Percentiles rank a stretch among this genome's conserved stretches.
phyloP scores from a whole-genome alignment of 2,888 invertebrate genomes.

The Cataglyphis rosenhaueri region DNA sequence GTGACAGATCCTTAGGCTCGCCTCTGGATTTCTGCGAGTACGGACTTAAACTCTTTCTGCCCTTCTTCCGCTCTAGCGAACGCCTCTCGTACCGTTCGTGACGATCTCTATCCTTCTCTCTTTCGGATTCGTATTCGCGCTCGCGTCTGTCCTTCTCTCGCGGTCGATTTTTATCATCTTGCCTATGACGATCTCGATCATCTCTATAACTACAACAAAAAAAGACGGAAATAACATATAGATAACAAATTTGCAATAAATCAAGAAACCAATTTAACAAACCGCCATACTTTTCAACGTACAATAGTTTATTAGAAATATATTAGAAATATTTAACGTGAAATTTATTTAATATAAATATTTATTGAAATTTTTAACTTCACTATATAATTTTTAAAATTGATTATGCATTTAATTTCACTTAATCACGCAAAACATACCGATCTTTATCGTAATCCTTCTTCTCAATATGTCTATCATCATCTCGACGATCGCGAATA shows the following conservation, averaged over 20 bases:
- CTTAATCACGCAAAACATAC: slow-evolving; percentile 63
- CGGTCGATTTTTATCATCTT: slow-evolving; percentile 84
- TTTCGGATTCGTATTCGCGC: slow-evolving; percentile 80
- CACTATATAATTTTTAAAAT: neutral
- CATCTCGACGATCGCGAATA: slow-evolving; percentile 78
- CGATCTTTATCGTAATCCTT: slow-evolving; percentile 83
- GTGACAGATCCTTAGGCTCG: slow-evolving; percentile 83
- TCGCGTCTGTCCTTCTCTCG: slow-evolving; percentile 83
- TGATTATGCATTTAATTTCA: neutral
- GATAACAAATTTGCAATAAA: neutral
- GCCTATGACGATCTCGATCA: slow-evolving; percentile 84
- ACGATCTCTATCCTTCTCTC: slow-evolving; percentile 85
- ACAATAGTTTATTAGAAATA: neutral
- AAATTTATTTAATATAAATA: too few relatives aligned
- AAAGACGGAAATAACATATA: neutral
- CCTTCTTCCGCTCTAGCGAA: slow-evolving; percentile 80
- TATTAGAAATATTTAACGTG: neutral
- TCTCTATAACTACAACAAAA: slow-evolving; percentile 78
- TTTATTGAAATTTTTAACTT: neutral
- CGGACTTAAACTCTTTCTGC: slow-evolving; percentile 83
- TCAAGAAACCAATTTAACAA: slow-evolving; percentile 9
- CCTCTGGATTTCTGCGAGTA: slow-evolving; percentile 82
- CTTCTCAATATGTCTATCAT: slow-evolving; percentile 79
- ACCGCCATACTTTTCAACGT: neutral
- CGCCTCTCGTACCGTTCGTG: slow-evolving; percentile 85